These are phyloP conservation scores for Boulengeromyrus knoepffleri DNA, from an alignment of 2,113 vertebrate species.

Conservation along the genomic window DNA sequence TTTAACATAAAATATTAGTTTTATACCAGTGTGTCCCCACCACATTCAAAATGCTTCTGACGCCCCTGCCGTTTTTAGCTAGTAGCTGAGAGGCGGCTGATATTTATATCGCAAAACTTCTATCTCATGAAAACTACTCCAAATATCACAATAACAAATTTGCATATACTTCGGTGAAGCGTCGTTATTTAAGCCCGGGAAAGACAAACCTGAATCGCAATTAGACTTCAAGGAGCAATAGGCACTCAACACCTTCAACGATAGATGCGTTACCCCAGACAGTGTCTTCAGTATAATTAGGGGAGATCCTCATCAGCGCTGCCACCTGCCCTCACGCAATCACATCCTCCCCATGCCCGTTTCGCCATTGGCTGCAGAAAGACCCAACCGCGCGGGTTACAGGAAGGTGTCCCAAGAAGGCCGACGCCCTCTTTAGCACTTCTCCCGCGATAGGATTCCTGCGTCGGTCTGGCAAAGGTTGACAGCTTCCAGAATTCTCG, in stretches of 20 bases:
- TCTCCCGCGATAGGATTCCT: conserved; percentile 17
- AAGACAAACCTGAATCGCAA: conserved; percentile 48
- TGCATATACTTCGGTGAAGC: conserved; percentile 4
- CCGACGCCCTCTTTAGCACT: conserved; percentile 20
- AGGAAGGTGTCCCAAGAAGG: neutral
- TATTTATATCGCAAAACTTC: conserved; percentile 34
- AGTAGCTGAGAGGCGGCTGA: conserved; percentile 53
- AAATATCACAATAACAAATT: conserved; percentile 25
- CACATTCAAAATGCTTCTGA: too few relatives aligned
- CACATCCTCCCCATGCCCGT: conserved; percentile 25
- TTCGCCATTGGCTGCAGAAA: conserved; percentile 15
- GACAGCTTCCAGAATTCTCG: conserved; percentile 52
- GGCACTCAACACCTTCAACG: conserved; percentile 39
- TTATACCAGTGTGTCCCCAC: too few relatives aligned
- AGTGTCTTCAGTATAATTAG: conserved; percentile 51
- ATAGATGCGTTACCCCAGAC: conserved; percentile 36
- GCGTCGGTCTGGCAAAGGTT: conserved; percentile 42
- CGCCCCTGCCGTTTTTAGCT: conserved; percentile 11
- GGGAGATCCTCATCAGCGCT: conserved; percentile 52
- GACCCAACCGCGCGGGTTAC: conserved; percentile 45
- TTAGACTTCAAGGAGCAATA: conserved; percentile 59
- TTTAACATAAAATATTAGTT: too few relatives aligned
- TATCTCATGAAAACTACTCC: conserved; percentile 3
- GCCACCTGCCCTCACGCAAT: conserved; percentile 48
- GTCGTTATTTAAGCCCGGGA: conserved; percentile 51